Base-by-base conservation (phyloP, 2,888 invertebrate genomes). In the Drosophila picticornis region DNA sequence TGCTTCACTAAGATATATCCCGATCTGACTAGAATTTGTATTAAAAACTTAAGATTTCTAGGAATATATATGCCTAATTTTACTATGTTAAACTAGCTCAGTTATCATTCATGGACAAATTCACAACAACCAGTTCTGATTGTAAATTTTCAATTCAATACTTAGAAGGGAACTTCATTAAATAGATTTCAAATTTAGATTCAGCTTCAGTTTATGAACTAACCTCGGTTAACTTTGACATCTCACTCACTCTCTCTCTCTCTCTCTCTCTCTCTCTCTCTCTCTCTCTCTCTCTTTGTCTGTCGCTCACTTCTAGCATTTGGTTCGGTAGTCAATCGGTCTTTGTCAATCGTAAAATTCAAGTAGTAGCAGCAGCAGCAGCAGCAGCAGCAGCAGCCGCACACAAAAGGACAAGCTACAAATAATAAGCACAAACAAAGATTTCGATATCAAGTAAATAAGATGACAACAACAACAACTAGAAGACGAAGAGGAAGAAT, bases 341-440 rank as follows among this genome's bases (percentile, higher is more conserved):
- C 77, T 83, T 72, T 75, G 81, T 71, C 88, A 88, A 88, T 84
- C 88, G 88, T 83, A 83, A 86, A 83, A 74, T 77, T 58, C 72
- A 67, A 72, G 71, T 59, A 70, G 50, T 48, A 34, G 32, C 56
- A 51, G 27, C 19, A 36, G 48, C 25, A 48, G 48, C 9, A 36
- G 48, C 25, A 48, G 48, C 9, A 9, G 48, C 16, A 48, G 27
- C 38, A 29, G 22, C 48, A 61, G 25, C n/a, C 13, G 2, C 27
- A n/a, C 31, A 57, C 57, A 57, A 69, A 87, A 73, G 71, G 64
- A 76, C 60, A 46, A 73, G 75, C 84, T 76, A 76, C 86, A 83
- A 84, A 86, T 83, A 84, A 88, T 88, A 88, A 84, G 81, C 76
- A 73, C 84, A 84, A 84, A 84, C 89, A 88, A 84, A 88, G 89